Base-by-base conservation (phyloP, 2,888 invertebrate species). In the Ectemnius cavifrons region DNA sequence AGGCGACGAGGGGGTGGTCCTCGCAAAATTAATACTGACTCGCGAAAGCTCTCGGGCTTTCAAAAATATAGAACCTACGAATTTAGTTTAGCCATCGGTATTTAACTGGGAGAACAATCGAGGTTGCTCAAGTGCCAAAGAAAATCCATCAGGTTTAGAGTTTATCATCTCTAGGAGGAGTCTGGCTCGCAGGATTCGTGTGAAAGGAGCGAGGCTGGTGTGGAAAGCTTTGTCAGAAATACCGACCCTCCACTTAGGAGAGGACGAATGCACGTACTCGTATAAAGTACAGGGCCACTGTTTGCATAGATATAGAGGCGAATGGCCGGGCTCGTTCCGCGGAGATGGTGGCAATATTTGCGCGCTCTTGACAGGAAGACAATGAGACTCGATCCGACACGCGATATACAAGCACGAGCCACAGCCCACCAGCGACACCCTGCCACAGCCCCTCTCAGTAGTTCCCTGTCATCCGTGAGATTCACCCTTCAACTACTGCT, bases 321-420 rank as follows among this genome's bases (percentile, higher is more conserved):
- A 72, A 77, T 74, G 63, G 73, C 76, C 78, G 77, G 77, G 78
- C 73, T 79, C 78, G 77, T 81, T 80, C 80, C 83, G 75, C 79
- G 76, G 85, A 87, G 84, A 86, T 84, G 89, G 87, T 88, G 88
- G 88, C 87, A 89, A 89, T 89, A 89, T 89, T 89, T 89, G 89
- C 88, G 77, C 86, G 86, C 81, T 82, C 77, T 85, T 87, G 89
- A 88, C 87, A 86, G 86, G 83, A 86, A 86, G 89, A 89, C 89
- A 89, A 89, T 89, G 84, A 87, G 86, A 84, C 85, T 86, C 86
- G 85, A 86, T 84, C 86, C 83, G 80, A 83, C 86, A 80, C 81
- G 84, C 85, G 84, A 86, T 86, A 86, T 83, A 86, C 85, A 84
- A 85, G 37, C 37, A 37, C 37, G 37, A 37, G 37, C 37, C 5